phyloP scores from a whole-genome alignment of 2,888 invertebrate genomes.

The Zaprionus lineosus region DNA sequence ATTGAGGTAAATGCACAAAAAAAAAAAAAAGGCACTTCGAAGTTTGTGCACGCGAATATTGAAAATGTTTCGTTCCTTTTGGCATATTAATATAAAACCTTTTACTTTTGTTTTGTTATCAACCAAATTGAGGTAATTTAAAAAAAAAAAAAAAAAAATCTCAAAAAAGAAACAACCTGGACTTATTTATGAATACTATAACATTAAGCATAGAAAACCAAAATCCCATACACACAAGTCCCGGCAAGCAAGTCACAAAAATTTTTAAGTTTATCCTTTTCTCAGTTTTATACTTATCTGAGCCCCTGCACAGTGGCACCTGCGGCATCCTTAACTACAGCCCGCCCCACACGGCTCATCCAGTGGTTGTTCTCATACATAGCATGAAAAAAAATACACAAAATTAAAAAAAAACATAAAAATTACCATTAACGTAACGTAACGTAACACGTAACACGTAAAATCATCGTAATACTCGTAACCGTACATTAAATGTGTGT shows the following conservation, averaged over 20 bases:
- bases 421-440: too few relatives aligned
- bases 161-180: slow-evolving; percentile 31
- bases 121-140: slow-evolving; percentile 32
- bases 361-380: slow-evolving; percentile 42
- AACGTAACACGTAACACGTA: too few relatives aligned
- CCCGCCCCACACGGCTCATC: slow-evolving; percentile 22
- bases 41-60: slow-evolving; percentile 33
- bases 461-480: too few relatives aligned
- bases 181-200: slow-evolving; percentile 14
- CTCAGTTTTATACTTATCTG: too few relatives aligned
- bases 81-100: slow-evolving; percentile 39
- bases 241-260: neutral
- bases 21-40: too few relatives aligned
- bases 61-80: slow-evolving; percentile 23
- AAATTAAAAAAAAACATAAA: too few relatives aligned
- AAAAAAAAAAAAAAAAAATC: slow-evolving; percentile 20
- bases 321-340: too few relatives aligned
- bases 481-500: neutral
- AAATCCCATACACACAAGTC: neutral
- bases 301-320: too few relatives aligned
- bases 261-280: neutral
- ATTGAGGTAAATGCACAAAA: slow-evolving; percentile 17
- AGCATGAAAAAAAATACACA: slow-evolving; percentile 7
- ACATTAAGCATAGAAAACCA: too few relatives aligned
- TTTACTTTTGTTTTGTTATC: slow-evolving; percentile 33